Percentiles rank a stretch among this genome's conserved stretches.
Conservation (phyloP, 2,797 vertebrate genomes). For the Natrix natrix region DNA sequence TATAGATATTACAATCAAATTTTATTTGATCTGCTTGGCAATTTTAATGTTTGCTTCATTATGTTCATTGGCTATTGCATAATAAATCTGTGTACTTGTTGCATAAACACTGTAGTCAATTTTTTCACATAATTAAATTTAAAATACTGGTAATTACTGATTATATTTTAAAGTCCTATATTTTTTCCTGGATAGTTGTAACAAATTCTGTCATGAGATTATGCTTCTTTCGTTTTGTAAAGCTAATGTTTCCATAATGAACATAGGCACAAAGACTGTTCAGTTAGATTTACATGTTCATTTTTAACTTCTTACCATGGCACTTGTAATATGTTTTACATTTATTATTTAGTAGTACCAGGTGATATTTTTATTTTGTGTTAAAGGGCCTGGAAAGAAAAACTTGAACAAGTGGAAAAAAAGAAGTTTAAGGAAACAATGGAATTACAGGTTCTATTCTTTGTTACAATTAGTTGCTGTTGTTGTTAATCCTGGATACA, state of each 20-base stretch:
- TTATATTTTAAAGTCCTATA: neutral
- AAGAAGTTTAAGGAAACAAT: conserved; percentile 88
- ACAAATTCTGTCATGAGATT: neutral
- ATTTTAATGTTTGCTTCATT: neutral
- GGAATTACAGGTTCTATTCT: conserved; percentile 83
- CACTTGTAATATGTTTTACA: neutral
- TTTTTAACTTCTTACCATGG: neutral
- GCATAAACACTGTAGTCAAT: neutral
- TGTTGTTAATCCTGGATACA: neutral
- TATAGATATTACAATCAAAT: neutral
- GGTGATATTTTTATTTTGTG: neutral
- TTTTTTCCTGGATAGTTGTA: neutral
- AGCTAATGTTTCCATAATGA: neutral
- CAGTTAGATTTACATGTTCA: neutral
- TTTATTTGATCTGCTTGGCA: neutral
- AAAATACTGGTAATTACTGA: neutral
- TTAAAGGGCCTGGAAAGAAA: conserved; percentile 89
- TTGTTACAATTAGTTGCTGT: neutral
- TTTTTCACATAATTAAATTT: neutral
- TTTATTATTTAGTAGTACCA: neutral
- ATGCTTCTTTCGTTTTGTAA: neutral
- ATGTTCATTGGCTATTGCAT: neutral
- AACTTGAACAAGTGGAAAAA: conserved; percentile 88
- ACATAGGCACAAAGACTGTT: too few relatives aligned
- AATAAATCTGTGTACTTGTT: neutral